Percentiles rank a stretch among this genome's conserved stretches.
phyloP scores from a whole-genome alignment of 2,888 invertebrate genomes.

The Notodonta dromedarius region DNA sequence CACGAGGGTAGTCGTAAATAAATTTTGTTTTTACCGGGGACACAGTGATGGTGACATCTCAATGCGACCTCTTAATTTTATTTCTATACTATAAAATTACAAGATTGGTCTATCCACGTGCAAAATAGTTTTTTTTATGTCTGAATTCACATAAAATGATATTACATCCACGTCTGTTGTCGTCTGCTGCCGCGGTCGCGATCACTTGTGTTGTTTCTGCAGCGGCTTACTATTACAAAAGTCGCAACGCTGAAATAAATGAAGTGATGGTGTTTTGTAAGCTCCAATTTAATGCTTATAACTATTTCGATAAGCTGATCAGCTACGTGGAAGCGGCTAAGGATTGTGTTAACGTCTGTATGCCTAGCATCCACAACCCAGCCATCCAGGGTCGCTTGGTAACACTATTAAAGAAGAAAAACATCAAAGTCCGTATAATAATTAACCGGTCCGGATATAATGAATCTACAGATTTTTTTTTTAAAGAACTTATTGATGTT shows the following conservation, averaged over 20 bases:
- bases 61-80: slow-evolving; percentile 66
- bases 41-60: slow-evolving; percentile 40
- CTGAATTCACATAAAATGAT: slow-evolving; percentile 73
- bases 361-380: slow-evolving; percentile 78
- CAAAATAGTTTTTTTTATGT: slow-evolving; percentile 58
- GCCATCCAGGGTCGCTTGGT: slow-evolving; percentile 75
- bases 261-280: slow-evolving; percentile 82
- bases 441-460: slow-evolving; percentile 72
- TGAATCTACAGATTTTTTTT: slow-evolving; percentile 67
- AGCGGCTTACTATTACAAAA: slow-evolving; percentile 73
- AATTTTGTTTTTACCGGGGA: slow-evolving; percentile 13
- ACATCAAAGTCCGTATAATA: slow-evolving; percentile 68
- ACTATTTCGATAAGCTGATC: slow-evolving; percentile 76
- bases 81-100: slow-evolving; percentile 61
- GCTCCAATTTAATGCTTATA: slow-evolving; percentile 72
- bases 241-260: slow-evolving; percentile 65
- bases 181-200: slow-evolving; percentile 71
- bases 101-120: slow-evolving; percentile 55
- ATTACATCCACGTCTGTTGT: slow-evolving; percentile 65
- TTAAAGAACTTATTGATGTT: slow-evolving; percentile 71
- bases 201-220: slow-evolving; percentile 73
- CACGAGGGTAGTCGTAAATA: slow-evolving; percentile 56
- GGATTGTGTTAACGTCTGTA: slow-evolving; percentile 69
- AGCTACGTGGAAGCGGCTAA: slow-evolving; percentile 73
- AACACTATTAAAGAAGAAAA: slow-evolving; percentile 62